Conservation (phyloP, 2,797 vertebrate species). For the Heteromormyrus szaboi region DNA sequence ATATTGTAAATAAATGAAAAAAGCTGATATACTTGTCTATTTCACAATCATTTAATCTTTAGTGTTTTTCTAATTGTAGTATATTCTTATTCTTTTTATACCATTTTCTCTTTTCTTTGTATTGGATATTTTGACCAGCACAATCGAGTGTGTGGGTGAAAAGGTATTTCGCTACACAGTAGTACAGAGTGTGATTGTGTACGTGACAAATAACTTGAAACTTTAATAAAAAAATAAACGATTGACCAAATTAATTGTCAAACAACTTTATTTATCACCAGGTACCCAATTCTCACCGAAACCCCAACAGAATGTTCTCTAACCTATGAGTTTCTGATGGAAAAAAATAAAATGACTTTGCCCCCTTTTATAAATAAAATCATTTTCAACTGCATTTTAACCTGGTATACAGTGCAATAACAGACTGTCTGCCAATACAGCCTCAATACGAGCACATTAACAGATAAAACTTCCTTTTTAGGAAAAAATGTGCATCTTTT, state of each 20-base stretch:
- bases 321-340: slow-evolving; percentile 35
- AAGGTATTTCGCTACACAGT: background rate
- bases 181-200: background rate
- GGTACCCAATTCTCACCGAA: slow-evolving; percentile 39
- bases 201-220: background rate
- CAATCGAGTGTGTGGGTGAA: background rate
- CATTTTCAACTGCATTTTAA: slow-evolving; percentile 18
- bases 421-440: slow-evolving; percentile 21
- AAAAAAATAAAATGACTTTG: slow-evolving; percentile 3
- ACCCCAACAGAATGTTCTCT: slow-evolving; percentile 29
- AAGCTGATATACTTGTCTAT: background rate
- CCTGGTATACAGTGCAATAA: slow-evolving; percentile 25
- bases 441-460: slow-evolving; percentile 23
- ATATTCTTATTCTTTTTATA: background rate
- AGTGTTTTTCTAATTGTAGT: background rate
- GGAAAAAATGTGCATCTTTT: background rate
- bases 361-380: slow-evolving; percentile 24
- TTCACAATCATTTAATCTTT: background rate
- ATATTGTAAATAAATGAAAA: background rate
- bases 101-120: background rate
- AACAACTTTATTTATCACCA: slow-evolving; percentile 50
- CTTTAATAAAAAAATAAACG: background rate
- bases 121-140: background rate
- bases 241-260: slow-evolving; percentile 27
- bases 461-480: background rate